Percentiles rank a stretch among this genome's conserved stretches.
These are phyloP conservation scores for Dendrolimus punctatus DNA, from an alignment of 1,140 invertebrate genomes.

Conservation along the genomic window DNA sequence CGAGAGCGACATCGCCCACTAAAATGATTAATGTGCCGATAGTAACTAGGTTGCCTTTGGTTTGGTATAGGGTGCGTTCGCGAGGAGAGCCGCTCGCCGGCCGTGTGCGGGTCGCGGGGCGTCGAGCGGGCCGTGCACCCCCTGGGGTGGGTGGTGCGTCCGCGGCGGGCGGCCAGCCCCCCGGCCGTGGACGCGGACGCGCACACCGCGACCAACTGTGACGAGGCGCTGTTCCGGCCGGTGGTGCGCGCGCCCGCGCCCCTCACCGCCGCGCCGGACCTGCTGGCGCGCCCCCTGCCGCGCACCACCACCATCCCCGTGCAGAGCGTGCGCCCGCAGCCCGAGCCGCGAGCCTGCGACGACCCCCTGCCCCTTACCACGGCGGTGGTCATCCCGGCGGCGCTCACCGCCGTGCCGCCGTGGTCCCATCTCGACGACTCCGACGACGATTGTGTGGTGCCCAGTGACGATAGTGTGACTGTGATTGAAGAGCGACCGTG, in stretches of 20 bases:
- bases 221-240: constrained; percentile 76
- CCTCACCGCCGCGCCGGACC: constrained; percentile 23
- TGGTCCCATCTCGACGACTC: background rate
- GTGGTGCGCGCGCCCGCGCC: constrained; percentile 65
- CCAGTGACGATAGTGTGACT: background rate
- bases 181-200: constrained; percentile 71
- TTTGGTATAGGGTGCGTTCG: constrained; percentile 80
- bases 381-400: constrained; percentile 53
- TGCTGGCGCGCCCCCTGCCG: constrained; percentile 36
- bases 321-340: constrained; percentile 23
- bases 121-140: constrained; percentile 81
- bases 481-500: background rate
- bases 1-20: background rate
- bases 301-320: constrained; percentile 54
- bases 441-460: too few species aligned
- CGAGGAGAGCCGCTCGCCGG: constrained; percentile 59
- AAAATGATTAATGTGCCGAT: too few species aligned
- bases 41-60: constrained; percentile 79
- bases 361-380: constrained; percentile 32
- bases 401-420: constrained; percentile 14
- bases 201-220: constrained; percentile 74
- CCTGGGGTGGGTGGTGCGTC: constrained; percentile 77
- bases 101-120: constrained; percentile 29
- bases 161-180: constrained; percentile 49
- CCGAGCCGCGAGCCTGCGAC: constrained; percentile 14